These are phyloP conservation scores for Tetropium fuscum DNA, from an alignment of 2,888 invertebrate genomes.

Conservation along the genomic window DNA sequence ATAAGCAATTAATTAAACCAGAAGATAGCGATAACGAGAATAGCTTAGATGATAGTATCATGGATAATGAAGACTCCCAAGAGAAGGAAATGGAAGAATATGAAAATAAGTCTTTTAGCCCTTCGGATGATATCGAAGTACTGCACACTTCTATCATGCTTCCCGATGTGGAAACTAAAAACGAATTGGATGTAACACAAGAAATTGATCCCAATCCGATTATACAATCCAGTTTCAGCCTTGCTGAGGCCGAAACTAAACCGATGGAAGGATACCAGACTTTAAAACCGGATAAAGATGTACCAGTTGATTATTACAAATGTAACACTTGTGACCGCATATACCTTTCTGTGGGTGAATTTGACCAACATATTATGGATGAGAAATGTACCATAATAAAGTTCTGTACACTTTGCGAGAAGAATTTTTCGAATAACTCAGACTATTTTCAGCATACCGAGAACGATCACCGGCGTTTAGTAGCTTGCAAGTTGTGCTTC, in stretches of 20 bases:
- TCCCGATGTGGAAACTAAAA: background rate
- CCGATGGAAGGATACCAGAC: background rate
- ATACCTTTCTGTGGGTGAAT: conserved; percentile 15
- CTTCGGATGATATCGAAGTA: background rate
- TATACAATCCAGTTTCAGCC: conserved; percentile 10
- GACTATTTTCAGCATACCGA: conserved; percentile 13
- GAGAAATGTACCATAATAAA: conserved; percentile 9
- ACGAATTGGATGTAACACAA: background rate
- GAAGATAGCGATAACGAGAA: background rate
- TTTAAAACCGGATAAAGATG: conserved; percentile 1
- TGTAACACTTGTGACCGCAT: conserved; percentile 26
- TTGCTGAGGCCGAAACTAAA: background rate
- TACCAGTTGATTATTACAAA: conserved; percentile 15
- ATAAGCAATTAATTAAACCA: conserved; percentile 26
- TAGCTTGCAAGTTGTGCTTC: conserved; percentile 30
- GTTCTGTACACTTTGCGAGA: conserved; percentile 11
- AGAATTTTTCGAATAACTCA: conserved; percentile 13
- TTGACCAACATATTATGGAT: conserved; percentile 7
- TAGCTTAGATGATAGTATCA: background rate
- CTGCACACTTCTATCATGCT: background rate
- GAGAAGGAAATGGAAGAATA: too few species aligned
- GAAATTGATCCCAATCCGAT: background rate
- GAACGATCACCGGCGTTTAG: conserved; percentile 9
- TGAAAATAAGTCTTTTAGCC: too few species aligned
- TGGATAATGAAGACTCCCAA: background rate